Conservation (phyloP, 2,797 vertebrate species). For the Sparus aurata region DNA sequence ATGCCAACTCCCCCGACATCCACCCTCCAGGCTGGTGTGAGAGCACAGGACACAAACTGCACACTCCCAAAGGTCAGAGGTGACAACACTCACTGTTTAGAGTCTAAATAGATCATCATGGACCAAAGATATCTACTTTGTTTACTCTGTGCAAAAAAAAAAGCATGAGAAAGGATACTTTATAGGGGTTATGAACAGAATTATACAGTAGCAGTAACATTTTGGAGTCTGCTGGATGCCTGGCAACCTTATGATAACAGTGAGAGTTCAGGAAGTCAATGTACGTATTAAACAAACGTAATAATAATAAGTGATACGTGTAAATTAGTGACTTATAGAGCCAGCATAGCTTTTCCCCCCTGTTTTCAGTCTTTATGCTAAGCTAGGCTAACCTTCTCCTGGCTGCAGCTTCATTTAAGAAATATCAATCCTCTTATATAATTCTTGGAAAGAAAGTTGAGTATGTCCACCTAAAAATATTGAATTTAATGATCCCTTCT, state of each 20-base stretch:
- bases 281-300: neutral
- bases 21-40: slow-evolving; percentile 96
- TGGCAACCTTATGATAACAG: too few relatives aligned
- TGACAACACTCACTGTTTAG: slow-evolving; percentile 4
- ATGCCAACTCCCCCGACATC: slow-evolving; percentile 94
- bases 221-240: neutral
- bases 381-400: neutral
- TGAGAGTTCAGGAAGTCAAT: neutral
- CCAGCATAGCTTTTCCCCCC: neutral
- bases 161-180: neutral
- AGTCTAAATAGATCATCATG: neutral
- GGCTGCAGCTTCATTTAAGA: neutral
- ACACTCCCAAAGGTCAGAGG: slow-evolving; percentile 94
- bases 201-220: neutral
- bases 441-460: neutral
- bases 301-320: too few relatives aligned
- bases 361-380: neutral
- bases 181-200: too few relatives aligned
- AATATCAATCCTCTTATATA: neutral
- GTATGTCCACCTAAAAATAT: neutral
- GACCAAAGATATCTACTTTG: neutral
- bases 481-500: neutral
- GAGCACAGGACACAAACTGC: slow-evolving; percentile 94
- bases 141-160: neutral
- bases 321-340: neutral